Evolutionary conservation across 1,140 invertebrate species (phyloP), one percentile per base, ranked within the genome.

Genomic region (Acyrthosiphon pisum): DNA sequence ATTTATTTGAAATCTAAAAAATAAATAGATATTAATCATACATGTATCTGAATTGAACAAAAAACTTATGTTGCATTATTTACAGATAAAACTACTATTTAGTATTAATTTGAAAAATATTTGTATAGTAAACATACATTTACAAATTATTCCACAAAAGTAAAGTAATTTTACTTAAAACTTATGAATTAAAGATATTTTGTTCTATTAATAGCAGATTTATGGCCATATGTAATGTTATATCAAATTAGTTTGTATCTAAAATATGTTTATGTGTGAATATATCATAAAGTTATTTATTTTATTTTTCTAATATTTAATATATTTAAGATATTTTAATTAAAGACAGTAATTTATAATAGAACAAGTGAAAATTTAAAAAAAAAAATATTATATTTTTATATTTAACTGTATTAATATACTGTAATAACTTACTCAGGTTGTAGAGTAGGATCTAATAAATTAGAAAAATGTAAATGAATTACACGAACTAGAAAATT

Each of bases 401-500:
- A 53, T 50, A 50, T 50, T 50, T 18, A 30, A 56, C 0, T 6
- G 0, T 30, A 30, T 60, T 90, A 68, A 41, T 90, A 18, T 68
- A 48, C 23, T 41, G 2, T 91, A 23, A 35, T 56, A 35, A 91
- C 91, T 93, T 53, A 93, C 91, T 93, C 91, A 18, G 91, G 91
- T 86, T 93, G 91, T 2, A 93, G 81, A 44, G 91, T 93, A 1
- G 81, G n/a, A 93, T 93, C 91, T 53, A 93, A 84, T 41, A 93
- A 41, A 93, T 93, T 93, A 50, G 81, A n/a, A 84, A 93, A 86
- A 86, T 93, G 91, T 86, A 56, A 93, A 84, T 93, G 91, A 30
- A 93, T n/a, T 22, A 93, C 91, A 50, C 91, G 68, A 35, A 93
- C 91, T n/a, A 93, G 18, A 93, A 53, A 93, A 84, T 93, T 93